Base-by-base conservation (phyloP, 1,140 invertebrate species). In the Drosophila cardini region DNA sequence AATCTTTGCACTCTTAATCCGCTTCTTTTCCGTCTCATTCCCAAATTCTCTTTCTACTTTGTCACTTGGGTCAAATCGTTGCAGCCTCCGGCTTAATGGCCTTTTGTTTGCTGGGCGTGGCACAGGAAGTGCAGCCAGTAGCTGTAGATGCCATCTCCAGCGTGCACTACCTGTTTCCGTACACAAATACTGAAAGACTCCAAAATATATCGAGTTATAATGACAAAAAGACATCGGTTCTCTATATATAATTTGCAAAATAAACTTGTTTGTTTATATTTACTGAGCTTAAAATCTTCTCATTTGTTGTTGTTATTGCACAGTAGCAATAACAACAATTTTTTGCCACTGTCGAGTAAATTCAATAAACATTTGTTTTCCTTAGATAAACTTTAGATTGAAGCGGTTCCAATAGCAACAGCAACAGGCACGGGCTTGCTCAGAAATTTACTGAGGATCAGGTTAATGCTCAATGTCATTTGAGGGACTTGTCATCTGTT, bases 181-280 rank as follows among this genome's bases (percentile, higher is more conserved):
- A 55, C 30, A 42, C 10, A 57, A 57, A 26, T 21, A 21, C 21
- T 26, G 18, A 43, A 52, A 15, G n/a, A 26, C 7, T 9, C 9
- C 34, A 38, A 21, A 55, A 38, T 18, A 52, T 3, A 38, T 18
- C 21, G 0, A 52, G 30, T 4, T 6, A 16, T 4, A 55, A 6
- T 15, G 46, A 38, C 15, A 55, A 10, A 11, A 18, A 18, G 1
- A 4, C n/a, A n/a, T n/a, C n/a, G n/a, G n/a, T n/a, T n/a, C n/a
- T n/a, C n/a, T n/a, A n/a, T n/a, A n/a, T n/a, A n/a, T n/a, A n/a
- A n/a, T 42, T 56, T 34, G 30, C 16, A 8, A 61, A 73, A 83
- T 87, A 64, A 86, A 86, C 72, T 83, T 86, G 83, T 89, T 77
- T 86, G 76, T 86, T 86, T 87, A 48, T 85, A 81, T 84, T 86